phyloP scores from a whole-genome alignment of 2,113 vertebrate genomes.

The Eira barbara region DNA sequence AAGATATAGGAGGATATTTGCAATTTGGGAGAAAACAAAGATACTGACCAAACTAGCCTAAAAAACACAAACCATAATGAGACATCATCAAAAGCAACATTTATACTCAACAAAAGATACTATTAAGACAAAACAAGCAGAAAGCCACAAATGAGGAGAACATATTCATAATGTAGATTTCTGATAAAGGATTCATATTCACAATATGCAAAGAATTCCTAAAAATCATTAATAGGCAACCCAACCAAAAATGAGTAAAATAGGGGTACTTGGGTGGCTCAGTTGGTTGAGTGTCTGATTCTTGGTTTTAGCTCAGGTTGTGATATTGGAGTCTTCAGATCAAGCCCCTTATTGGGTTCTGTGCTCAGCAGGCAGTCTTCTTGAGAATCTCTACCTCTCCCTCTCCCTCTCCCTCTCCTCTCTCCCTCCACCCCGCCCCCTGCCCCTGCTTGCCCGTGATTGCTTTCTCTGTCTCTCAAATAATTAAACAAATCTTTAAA shows the following conservation, averaged over 20 bases:
- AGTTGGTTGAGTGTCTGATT: neutral
- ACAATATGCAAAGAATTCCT: neutral
- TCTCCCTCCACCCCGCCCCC: neutral
- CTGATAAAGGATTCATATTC: neutral
- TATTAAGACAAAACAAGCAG: neutral
- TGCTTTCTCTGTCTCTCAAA: neutral
- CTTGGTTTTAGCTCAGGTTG: neutral
- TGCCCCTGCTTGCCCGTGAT: neutral
- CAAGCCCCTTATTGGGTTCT: neutral
- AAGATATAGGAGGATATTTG: neutral
- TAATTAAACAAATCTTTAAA: neutral
- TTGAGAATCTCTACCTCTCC: neutral
- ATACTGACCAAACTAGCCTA: neutral
- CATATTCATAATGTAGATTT: neutral
- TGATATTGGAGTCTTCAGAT: neutral
- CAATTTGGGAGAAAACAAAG: neutral
- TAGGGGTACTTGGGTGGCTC: neutral
- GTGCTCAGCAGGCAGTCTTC: neutral
- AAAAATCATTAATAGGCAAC: neutral
- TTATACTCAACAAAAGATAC: neutral
- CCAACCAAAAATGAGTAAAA: neutral
- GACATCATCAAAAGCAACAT: neutral
- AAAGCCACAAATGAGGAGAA: neutral
- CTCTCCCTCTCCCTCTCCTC: neutral
- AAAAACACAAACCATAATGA: neutral